Evolutionary conservation across 1,140 invertebrate genomes (phyloP).

Genomic region (Probaryconus sp.): DNA sequence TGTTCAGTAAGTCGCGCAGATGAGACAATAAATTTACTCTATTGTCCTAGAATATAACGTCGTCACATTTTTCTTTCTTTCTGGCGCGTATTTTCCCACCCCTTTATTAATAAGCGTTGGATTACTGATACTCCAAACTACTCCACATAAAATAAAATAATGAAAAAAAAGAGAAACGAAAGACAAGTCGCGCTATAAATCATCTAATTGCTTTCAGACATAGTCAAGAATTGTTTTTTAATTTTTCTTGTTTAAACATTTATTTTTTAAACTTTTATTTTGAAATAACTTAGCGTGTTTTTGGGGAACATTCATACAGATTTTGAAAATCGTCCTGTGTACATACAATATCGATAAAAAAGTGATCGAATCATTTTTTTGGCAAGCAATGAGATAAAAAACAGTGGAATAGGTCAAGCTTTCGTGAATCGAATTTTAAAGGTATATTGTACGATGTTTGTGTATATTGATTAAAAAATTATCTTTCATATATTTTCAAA

Average conservation of each 20-base stretch:
- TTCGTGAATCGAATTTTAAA: slow-evolving; percentile 1
- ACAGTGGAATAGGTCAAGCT: slow-evolving; percentile 4
- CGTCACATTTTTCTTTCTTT: slow-evolving; percentile 29
- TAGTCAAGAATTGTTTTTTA: slow-evolving; percentile 1
- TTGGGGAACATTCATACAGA: slow-evolving; percentile 16
- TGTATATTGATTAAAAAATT: slow-evolving; percentile 51
- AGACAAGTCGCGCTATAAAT: background rate
- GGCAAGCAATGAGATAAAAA: slow-evolving; percentile 24
- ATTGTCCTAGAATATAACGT: slow-evolving; percentile 48
- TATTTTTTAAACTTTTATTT: too few relatives aligned
- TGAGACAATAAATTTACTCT: slow-evolving; percentile 48
- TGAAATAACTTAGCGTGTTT: slow-evolving; percentile 5
- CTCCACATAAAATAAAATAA: background rate
- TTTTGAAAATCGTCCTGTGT: slow-evolving; percentile 17
- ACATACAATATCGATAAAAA: slow-evolving; percentile 23
- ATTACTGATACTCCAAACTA: slow-evolving; percentile 1
- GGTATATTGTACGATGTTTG: slow-evolving; percentile 38
- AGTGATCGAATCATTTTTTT: slow-evolving; percentile 16
- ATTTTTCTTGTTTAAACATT: slow-evolving; percentile 1
- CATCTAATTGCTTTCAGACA: slow-evolving; percentile 6
- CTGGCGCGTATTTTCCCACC: slow-evolving; percentile 4
- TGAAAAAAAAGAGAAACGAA: background rate
- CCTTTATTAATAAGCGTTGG: slow-evolving; percentile 13
- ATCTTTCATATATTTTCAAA: slow-evolving; percentile 53
- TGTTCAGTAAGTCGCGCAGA: slow-evolving; percentile 39